A percentile compares a stretch with the other conserved stretches of the same genome.
These are phyloP conservation scores for Petrocephalus zakoni DNA, from an alignment of 2,113 vertebrate genomes.

Conservation along the genomic window DNA sequence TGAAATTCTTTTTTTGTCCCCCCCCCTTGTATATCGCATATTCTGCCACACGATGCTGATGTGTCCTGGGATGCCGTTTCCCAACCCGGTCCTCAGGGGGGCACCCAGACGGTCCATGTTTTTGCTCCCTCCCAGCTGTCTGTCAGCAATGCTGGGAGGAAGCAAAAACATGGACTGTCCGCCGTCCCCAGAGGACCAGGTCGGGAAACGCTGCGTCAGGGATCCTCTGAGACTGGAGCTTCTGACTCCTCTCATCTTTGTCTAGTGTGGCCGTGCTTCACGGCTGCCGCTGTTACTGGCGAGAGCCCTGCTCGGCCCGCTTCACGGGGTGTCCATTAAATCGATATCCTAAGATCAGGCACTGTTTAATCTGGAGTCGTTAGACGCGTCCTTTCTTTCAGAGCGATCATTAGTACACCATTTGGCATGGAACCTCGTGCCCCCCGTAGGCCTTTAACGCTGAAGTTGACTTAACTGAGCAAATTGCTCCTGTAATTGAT, in stretches of 20 bases:
- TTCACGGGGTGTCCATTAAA: neutral
- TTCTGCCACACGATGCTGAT: neutral
- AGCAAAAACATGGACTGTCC: neutral
- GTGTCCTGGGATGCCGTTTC: neutral
- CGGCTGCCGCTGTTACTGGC: neutral
- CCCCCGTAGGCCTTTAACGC: neutral
- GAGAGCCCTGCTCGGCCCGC: neutral
- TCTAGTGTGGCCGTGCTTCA: neutral
- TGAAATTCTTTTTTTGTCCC: neutral
- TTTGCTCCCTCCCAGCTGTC: neutral
- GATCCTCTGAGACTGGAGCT: neutral
- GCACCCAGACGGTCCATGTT: neutral
- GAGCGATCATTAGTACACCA: neutral
- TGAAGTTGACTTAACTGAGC: neutral
- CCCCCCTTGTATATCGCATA: neutral
- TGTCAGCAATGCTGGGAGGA: neutral
- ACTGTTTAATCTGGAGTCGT: slow-evolving; percentile 10
- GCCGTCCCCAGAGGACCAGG: neutral
- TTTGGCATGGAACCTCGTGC: neutral
- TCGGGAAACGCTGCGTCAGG: neutral
- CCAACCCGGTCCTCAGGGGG: neutral
- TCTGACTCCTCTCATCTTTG: neutral
- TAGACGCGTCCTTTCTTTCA: neutral
- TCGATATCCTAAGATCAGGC: neutral
- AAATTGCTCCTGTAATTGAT: slow-evolving; percentile 15